These are phyloP conservation scores for Danio jaintianensis DNA, from an alignment of 2,797 vertebrate genomes.

Conservation along the genomic window DNA sequence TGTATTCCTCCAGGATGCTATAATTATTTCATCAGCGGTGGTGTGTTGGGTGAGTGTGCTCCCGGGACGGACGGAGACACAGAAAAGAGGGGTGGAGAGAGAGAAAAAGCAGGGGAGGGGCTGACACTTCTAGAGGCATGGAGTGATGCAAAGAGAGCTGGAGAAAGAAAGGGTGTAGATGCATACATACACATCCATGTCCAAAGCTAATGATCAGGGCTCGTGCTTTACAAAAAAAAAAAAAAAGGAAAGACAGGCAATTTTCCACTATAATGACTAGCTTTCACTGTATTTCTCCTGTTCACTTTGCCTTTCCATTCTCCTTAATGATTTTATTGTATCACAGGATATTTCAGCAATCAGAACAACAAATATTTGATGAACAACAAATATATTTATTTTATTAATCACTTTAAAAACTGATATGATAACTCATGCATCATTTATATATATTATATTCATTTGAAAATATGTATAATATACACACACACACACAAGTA, in stretches of 20 bases:
- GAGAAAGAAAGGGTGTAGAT: conserved; percentile 59
- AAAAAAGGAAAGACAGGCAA: conserved; percentile 37
- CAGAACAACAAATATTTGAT: not conserved
- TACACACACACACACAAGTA: too few relatives aligned
- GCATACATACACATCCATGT: conserved; percentile 56
- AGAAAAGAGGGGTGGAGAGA: conserved; percentile 54
- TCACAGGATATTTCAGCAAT: not conserved
- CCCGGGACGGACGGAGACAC: conserved; percentile 73
- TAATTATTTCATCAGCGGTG: conserved; percentile 91
- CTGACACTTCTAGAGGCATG: conserved; percentile 75
- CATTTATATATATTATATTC: too few relatives aligned
- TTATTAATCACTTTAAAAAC: not conserved
- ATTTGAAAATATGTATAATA: too few relatives aligned
- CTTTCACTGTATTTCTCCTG: conserved; percentile 11
- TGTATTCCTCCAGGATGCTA: conserved; percentile 83
- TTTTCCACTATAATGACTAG: conserved; percentile 43
- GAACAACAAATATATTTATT: too few relatives aligned
- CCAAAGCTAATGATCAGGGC: conserved; percentile 76
- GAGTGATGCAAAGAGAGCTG: conserved; percentile 53
- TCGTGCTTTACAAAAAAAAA: conserved; percentile 60
- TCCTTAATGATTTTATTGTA: conserved; percentile 8
- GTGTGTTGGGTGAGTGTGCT: conserved; percentile 87
- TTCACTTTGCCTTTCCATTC: not conserved
- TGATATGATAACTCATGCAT: too few relatives aligned
- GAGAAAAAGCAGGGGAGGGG: conserved; percentile 47